Evolutionary conservation across 2,113 vertebrate species (phyloP).

Genomic region (Halcyon senegalensis): DNA sequence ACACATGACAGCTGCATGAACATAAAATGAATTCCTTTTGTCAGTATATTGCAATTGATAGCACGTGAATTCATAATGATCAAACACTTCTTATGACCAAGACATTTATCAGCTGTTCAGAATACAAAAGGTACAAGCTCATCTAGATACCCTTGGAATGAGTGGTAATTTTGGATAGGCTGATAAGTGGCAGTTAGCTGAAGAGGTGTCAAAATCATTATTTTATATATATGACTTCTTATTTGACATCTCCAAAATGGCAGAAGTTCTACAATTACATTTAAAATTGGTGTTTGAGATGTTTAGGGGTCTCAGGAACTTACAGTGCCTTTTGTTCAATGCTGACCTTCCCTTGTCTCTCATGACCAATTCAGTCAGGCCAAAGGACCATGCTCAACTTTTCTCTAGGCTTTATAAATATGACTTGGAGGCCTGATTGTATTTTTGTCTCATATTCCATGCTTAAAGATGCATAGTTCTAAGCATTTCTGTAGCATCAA

Average conservation of each 20-base stretch:
- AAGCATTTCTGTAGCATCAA: background rate
- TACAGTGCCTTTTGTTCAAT: background rate
- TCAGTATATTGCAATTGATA: constrained; percentile 39
- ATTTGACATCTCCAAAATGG: background rate
- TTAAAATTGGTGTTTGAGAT: background rate
- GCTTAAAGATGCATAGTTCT: background rate
- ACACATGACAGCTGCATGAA: background rate
- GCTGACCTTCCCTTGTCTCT: background rate
- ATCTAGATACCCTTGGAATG: background rate
- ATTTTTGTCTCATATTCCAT: background rate
- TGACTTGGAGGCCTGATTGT: background rate
- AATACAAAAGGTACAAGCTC: background rate
- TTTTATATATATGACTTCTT: background rate
- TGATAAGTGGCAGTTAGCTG: background rate
- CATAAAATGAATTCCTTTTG: constrained; percentile 31
- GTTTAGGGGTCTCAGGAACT: background rate
- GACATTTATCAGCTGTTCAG: constrained; percentile 25
- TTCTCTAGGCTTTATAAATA: background rate
- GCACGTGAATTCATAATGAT: constrained; percentile 42
- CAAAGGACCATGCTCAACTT: background rate
- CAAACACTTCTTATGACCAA: background rate
- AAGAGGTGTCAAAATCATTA: background rate
- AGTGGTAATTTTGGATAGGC: background rate
- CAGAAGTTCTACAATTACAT: background rate
- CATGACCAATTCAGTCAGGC: background rate